Evolutionary conservation across 2,113 vertebrate species (phyloP).

Genomic region (Cyanoramphus novaezelandiae): DNA sequence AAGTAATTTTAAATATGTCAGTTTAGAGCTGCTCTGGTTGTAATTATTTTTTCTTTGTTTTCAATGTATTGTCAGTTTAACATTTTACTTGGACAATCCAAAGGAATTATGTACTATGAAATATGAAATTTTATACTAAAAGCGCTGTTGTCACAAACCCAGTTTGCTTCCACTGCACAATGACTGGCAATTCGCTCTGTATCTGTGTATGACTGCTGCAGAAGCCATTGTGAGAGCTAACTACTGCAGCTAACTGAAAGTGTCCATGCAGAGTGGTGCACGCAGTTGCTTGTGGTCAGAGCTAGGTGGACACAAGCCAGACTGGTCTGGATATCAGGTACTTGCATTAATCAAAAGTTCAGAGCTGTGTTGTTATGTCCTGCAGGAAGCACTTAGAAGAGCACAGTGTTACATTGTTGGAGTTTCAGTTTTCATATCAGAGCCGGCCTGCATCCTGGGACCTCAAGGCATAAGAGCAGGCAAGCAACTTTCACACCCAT

Average conservation of each 20-base stretch:
- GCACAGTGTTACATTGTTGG: not conserved
- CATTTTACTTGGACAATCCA: not conserved
- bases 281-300: not conserved
- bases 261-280: not conserved
- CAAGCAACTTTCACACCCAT: not conserved
- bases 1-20: not conserved
- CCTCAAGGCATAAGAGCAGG: not conserved
- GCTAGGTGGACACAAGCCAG: not conserved
- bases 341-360: not conserved
- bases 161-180: not conserved
- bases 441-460: not conserved
- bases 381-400: not conserved
- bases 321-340: not conserved
- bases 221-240: not conserved
- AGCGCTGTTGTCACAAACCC: not conserved
- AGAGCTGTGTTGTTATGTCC: not conserved
- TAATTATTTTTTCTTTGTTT: not conserved
- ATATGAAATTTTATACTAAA: not conserved
- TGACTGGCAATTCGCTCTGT: not conserved
- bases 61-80: not conserved
- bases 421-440: not conserved
- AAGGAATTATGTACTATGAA: not conserved
- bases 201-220: not conserved
- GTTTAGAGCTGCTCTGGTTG: not conserved
- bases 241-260: not conserved